These are phyloP conservation scores for Styela plicata DNA, from an alignment of 23 tunicate genomes.

Conservation along the genomic window DNA sequence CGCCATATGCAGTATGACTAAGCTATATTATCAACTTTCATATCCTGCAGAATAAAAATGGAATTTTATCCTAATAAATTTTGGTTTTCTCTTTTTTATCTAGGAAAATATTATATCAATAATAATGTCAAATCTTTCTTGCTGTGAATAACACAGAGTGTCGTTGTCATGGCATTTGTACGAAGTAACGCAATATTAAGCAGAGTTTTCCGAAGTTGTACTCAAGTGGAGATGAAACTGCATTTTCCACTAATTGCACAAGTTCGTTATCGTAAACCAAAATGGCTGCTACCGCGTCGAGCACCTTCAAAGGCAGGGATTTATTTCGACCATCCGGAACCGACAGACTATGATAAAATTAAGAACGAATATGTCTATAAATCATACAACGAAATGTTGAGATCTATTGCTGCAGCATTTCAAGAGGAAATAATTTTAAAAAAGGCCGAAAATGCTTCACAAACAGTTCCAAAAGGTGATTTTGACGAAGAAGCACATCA, in stretches of 20 bases:
- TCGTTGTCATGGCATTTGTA: not conserved
- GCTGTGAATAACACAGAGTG: too few relatives aligned
- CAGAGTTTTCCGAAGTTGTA: not conserved
- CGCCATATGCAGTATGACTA: too few relatives aligned
- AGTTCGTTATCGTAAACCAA: conserved; percentile 16
- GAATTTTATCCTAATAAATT: too few relatives aligned
- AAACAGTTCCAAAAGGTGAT: not conserved
- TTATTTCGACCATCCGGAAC: conserved; percentile 16
- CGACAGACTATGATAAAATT: not conserved
- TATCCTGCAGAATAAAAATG: too few relatives aligned
- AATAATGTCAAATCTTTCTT: too few relatives aligned
- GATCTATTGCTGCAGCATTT: conserved; percentile 26
- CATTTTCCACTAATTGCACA: not conserved
- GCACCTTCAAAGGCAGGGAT: conserved; percentile 34
- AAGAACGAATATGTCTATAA: conserved; percentile 15
- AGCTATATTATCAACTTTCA: too few relatives aligned
- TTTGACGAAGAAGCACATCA: conserved; percentile 24
- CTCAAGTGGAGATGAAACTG: not conserved
- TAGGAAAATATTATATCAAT: too few relatives aligned
- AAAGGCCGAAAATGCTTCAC: not conserved
- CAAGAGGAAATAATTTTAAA: conserved; percentile 18
- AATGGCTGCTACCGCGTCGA: conserved; percentile 5
- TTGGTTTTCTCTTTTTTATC: too few relatives aligned
- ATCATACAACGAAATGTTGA: conserved; percentile 8
- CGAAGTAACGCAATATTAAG: not conserved